Conservation (phyloP, 2,113 vertebrate species). For the Oreamnos americanus region DNA sequence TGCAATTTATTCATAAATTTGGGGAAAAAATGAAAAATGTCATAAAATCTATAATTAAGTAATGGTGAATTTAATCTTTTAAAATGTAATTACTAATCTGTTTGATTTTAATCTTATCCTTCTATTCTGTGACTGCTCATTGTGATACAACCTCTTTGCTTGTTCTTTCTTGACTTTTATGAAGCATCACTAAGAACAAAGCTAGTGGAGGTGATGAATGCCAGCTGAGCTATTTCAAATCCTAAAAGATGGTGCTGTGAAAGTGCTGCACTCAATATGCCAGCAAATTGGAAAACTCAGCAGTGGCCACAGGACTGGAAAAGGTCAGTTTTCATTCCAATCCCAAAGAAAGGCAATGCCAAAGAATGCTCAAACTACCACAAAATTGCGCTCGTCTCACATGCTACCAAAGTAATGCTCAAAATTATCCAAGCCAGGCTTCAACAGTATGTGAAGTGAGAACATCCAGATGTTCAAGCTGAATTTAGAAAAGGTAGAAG, state of each 20-base stretch:
- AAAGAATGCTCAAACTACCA: neutral
- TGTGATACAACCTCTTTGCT: neutral
- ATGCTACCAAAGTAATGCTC: neutral
- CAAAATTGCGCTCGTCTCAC: neutral
- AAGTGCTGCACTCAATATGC: neutral
- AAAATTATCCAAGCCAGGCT: neutral
- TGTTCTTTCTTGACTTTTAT: neutral
- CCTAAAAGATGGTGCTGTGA: neutral
- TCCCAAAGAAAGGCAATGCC: neutral
- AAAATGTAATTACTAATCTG: neutral
- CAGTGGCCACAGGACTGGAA: neutral
- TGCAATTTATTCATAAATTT: slow-evolving; percentile 27
- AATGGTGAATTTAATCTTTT: neutral
- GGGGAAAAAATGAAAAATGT: slow-evolving; percentile 12
- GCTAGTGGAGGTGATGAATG: neutral
- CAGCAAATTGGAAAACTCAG: neutral
- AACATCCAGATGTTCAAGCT: neutral
- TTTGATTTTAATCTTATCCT: neutral
- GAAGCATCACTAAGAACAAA: neutral
- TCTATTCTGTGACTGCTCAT: neutral
- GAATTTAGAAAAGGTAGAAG: neutral
- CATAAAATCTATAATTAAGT: slow-evolving; percentile 23
- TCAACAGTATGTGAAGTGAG: neutral
- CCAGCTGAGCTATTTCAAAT: neutral
- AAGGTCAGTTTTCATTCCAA: neutral